Percentiles rank a stretch among this genome's conserved stretches.
phyloP scores from a whole-genome alignment of 2,113 vertebrate genomes.

The Setophaga coronata region DNA sequence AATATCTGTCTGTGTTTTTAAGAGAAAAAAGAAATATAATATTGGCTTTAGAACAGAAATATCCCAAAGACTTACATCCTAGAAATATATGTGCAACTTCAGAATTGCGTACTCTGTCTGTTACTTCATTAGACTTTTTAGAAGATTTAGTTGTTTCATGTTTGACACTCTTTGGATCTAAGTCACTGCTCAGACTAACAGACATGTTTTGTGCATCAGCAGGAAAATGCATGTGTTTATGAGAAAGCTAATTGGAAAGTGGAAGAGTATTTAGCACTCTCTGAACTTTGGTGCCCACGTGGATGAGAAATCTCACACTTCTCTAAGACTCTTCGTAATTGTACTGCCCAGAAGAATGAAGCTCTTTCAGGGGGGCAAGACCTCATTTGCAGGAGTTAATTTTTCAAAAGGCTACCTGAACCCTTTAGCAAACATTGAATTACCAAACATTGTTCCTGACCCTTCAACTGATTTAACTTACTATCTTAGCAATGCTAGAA shows the following conservation, averaged over 20 bases:
- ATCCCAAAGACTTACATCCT: background rate
- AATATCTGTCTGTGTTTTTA: background rate
- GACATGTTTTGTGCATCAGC: background rate
- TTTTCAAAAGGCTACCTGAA: background rate
- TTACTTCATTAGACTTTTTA: background rate
- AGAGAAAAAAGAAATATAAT: background rate
- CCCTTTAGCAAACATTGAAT: background rate
- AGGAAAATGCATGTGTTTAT: background rate
- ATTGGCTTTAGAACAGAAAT: background rate
- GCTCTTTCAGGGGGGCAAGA: background rate
- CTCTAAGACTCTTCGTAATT: background rate
- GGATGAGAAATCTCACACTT: background rate
- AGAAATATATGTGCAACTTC: background rate
- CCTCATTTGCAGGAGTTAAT: background rate
- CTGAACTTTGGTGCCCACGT: background rate
- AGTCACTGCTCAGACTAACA: background rate
- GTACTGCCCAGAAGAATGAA: background rate
- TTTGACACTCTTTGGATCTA: background rate
- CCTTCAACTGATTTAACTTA: background rate
- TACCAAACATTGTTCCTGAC: background rate
- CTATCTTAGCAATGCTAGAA: background rate
- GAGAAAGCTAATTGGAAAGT: background rate
- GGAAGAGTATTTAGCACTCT: background rate
- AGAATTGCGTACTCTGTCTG: background rate
- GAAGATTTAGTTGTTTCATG: background rate